Evolutionary conservation across 2,113 vertebrate species (phyloP), one percentile per base, ranked within the genome.

Genomic region (Nothobranchius furzeri): DNA sequence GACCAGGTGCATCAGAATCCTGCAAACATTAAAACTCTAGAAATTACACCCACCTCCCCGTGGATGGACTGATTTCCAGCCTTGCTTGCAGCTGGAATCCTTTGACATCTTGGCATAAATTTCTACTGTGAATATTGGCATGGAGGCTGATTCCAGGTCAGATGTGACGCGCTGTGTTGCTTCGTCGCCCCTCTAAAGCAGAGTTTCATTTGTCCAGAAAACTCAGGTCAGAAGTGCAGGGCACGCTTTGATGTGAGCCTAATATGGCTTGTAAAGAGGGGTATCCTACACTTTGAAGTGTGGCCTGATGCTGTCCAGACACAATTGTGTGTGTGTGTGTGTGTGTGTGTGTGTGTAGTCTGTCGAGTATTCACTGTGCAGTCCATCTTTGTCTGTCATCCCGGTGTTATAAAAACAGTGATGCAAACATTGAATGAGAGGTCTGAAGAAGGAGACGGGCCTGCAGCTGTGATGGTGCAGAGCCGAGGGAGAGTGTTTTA

Each of bases 251-350:
- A 93, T 91, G 85, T 91, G 58, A 71, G 74, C 69, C 88, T 90
- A 88, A 91, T 88, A 89, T 70, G 81, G 85, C 87, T 85, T 85
- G 88, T 91, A 88, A 92, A 91, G 86, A 76, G 75, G 70, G 79
- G 78, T 74, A 82, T 89, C 75, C 82, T 83, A 83, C 81, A 88
- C 90, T 93, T 92, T 91, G 82, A 92, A 91, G 92, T 92, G 87
- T 84, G 75, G 78, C 55, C 84, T 92, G 90, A 92, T 56, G 66
- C 74, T 90, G 78, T 85, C 87, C 90, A 93, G 92, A 91, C 72
- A 51, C 71, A 9, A 47, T 49, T 30, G 55, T 64, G 58, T 75
- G 45, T 54, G 62, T 53, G 67, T 61, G 78, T 75, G 70, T 76
- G 60, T 64, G 64, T 53, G 58, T 70, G 58, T 64, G 64, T 20